These are phyloP conservation scores for Taenioides sp. DNA, from an alignment of 2,797 vertebrate genomes.

Conservation along the genomic window DNA sequence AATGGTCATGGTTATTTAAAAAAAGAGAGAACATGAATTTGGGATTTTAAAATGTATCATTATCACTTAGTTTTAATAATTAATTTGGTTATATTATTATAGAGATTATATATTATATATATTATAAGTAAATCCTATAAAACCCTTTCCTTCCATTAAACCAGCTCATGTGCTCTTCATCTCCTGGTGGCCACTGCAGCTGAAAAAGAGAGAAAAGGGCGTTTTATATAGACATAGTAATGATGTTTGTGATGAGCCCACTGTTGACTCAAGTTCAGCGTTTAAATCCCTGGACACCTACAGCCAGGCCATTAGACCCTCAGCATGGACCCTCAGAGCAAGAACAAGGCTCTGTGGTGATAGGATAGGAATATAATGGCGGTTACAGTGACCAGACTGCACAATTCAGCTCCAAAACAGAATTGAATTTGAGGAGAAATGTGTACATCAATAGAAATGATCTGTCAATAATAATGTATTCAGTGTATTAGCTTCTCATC, in stretches of 20 bases:
- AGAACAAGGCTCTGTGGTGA: conserved; percentile 31
- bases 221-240: conserved; percentile 61
- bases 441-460: not conserved
- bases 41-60: too few relatives aligned
- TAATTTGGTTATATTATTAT: too few relatives aligned
- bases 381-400: conserved; percentile 19
- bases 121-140: conserved; percentile 29
- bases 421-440: not conserved
- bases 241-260: conserved; percentile 72
- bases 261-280: conserved; percentile 69
- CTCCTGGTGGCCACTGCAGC: conserved; percentile 48
- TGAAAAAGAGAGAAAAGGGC: conserved; percentile 56
- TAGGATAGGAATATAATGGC: conserved; percentile 39
- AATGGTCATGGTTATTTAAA: too few relatives aligned
- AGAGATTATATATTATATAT: too few relatives aligned
- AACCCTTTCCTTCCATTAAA: conserved; percentile 53
- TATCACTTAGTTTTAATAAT: too few relatives aligned
- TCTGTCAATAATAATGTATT: not conserved
- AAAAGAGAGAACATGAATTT: too few relatives aligned
- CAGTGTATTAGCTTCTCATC: not conserved
- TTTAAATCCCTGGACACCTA: conserved; percentile 62
- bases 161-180: conserved; percentile 56
- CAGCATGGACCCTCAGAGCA: conserved; percentile 41
- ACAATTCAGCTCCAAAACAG: not conserved
- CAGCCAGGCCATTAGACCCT: conserved; percentile 59